A percentile compares a stretch with the other conserved stretches of the same genome.
Evolutionary conservation across 2,113 vertebrate species (phyloP).

Genomic region (Struthio camelus): DNA sequence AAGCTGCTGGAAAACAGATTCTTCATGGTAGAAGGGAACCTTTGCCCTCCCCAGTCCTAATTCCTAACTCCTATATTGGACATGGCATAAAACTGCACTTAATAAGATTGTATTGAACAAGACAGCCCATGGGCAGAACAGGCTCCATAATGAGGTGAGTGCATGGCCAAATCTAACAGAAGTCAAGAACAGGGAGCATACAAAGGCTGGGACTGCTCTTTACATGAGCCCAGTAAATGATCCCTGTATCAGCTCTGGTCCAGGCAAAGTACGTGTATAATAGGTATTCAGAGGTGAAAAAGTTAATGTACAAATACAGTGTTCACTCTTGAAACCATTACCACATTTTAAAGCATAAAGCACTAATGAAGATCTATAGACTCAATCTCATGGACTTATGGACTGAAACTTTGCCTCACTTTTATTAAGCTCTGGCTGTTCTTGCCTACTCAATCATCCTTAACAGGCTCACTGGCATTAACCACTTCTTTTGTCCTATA

Average conservation of each 20-base stretch:
- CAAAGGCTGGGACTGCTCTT: not conserved
- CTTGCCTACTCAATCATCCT: constrained; percentile 73
- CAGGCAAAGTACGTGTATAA: not conserved
- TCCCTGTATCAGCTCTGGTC: not conserved
- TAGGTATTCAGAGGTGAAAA: constrained; percentile 41
- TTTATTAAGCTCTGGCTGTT: constrained; percentile 67
- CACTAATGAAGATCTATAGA: constrained; percentile 77
- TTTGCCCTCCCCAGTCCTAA: not conserved
- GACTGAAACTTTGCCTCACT: constrained; percentile 66
- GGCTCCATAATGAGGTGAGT: not conserved
- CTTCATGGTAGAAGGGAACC: not conserved
- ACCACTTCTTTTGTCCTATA: constrained; percentile 48
- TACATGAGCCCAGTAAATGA: not conserved
- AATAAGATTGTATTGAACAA: not conserved
- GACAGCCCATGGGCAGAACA: constrained; percentile 16
- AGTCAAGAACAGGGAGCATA: not conserved
- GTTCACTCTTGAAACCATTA: constrained; percentile 56
- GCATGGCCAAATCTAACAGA: not conserved
- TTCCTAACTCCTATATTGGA: not conserved
- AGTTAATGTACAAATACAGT: constrained; percentile 53
- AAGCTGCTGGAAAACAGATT: not conserved
- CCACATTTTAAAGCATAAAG: constrained; percentile 67
- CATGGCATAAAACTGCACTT: not conserved
- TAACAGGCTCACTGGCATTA: constrained; percentile 60
- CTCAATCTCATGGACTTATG: constrained; percentile 70